Base-by-base conservation (phyloP, 2,888 invertebrate species). In the Thymelicus sylvestris region DNA sequence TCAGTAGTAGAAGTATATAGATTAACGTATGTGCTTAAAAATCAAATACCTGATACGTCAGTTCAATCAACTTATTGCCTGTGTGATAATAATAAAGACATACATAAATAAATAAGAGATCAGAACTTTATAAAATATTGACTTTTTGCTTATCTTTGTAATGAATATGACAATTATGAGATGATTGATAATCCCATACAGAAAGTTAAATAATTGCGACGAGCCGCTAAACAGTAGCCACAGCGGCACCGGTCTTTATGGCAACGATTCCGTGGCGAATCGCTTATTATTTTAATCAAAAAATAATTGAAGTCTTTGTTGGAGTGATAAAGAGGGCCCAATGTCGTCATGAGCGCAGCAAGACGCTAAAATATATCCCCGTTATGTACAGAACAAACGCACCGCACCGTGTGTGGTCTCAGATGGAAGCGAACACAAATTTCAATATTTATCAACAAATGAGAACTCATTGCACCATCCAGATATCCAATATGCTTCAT, bases 361-460 rank as follows among this genome's bases (percentile, higher is more conserved):
- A 86, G 83, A 85, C 80, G 84, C 83, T 86, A 86, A 87, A 86
- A 85, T 84, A 86, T 82, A 79, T 77, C 79, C 80, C 78, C 81
- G 78, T 81, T 77, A 76, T 76, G 74, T 66, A 75, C 76, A 74
- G 79, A 75, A 76, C 83, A 85, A 86, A 85, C 81, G 79, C 64
- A 80, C 83, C 80, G 83, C 88, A 69, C 75, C 74, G 86, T 89
- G 91, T 92, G 92, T 89, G 92, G 92, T 88, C 92, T 19, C 59
- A 79, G 69, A 80, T 82, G 80, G 81, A 81, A 83, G 82, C 80
- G 83, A 80, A 80, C 76, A 82, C 82, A 77, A 84, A 88, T 86
- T 85, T 85, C 82, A 88, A 90, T 90, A 86, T 89, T 91, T 90
- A 91, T 87, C 86, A 85, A 86, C 84, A 86, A 86, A 86, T 83